These are phyloP conservation scores for Micronycteris hirsuta DNA, from an alignment of 2,113 vertebrate genomes.

Conservation along the genomic window DNA sequence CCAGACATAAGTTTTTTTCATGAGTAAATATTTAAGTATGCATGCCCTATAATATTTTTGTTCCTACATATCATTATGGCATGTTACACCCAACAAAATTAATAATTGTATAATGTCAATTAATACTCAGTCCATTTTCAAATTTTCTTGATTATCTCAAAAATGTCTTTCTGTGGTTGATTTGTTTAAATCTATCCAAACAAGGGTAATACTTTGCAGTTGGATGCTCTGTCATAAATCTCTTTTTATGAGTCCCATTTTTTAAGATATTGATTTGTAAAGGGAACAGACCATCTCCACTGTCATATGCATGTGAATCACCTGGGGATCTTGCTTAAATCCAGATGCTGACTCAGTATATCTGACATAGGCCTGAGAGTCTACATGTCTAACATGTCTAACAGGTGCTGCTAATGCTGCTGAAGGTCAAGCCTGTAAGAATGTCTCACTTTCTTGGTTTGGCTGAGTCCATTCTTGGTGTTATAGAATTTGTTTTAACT, in stretches of 20 bases:
- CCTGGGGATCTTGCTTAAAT: background rate
- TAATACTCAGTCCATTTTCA: background rate
- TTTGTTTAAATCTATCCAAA: conserved; percentile 1
- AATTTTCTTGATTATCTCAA: background rate
- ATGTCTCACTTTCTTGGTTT: background rate
- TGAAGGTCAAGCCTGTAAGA: background rate
- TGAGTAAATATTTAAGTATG: background rate
- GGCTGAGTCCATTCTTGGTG: background rate
- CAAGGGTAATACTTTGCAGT: background rate
- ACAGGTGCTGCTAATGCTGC: background rate
- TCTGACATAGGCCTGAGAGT: background rate
- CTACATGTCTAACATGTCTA: background rate
- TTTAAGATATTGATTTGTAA: background rate
- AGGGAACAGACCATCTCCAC: background rate
- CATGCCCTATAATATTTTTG: background rate
- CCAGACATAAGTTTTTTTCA: background rate
- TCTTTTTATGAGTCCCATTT: background rate
- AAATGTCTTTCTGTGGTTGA: background rate
- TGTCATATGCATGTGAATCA: background rate
- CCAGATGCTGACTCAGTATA: background rate
- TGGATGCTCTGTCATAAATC: background rate
- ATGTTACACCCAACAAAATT: background rate
- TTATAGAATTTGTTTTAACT: background rate
- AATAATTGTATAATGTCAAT: background rate
- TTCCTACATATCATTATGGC: background rate